Percentiles rank a stretch among this genome's conserved stretches.
These are phyloP conservation scores for Dasypus novemcinctus DNA, from an alignment of 2,113 vertebrate species.

Conservation along the genomic window DNA sequence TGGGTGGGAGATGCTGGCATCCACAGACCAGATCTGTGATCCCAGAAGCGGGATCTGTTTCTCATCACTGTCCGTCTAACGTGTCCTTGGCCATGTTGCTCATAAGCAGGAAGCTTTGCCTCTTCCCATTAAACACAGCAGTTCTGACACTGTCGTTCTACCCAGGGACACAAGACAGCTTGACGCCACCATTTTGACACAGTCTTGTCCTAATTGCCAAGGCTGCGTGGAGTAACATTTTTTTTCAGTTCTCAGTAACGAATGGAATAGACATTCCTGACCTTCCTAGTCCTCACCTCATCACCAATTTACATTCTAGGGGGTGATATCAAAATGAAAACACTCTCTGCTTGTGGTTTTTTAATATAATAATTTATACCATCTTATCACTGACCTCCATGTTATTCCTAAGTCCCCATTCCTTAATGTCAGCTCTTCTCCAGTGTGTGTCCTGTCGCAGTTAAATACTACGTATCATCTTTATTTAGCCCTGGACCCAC, in stretches of 20 bases:
- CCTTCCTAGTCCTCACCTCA: neutral
- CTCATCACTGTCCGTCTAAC: neutral
- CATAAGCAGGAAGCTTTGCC: neutral
- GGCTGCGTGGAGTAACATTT: neutral
- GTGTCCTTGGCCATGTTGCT: neutral
- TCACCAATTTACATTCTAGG: neutral
- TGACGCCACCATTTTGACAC: neutral
- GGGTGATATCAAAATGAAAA: neutral
- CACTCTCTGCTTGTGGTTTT: neutral
- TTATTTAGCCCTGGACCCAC: neutral
- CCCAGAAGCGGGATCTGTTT: neutral
- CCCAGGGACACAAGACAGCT: neutral
- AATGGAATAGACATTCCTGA: neutral
- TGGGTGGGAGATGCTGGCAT: neutral
- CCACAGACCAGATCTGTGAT: neutral
- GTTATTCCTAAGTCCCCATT: neutral
- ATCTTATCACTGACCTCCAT: neutral
- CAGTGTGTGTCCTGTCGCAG: neutral
- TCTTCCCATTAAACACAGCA: neutral
- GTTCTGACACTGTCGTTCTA: neutral
- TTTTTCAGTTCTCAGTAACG: neutral
- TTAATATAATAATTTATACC: neutral
- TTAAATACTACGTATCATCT: neutral
- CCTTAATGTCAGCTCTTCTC: neutral
- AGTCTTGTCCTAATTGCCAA: neutral